A percentile compares a stretch with the other conserved stretches of the same genome.
These are phyloP conservation scores for Trypoxylon attenuatum DNA, from an alignment of 2,888 invertebrate species.

Conservation along the genomic window DNA sequence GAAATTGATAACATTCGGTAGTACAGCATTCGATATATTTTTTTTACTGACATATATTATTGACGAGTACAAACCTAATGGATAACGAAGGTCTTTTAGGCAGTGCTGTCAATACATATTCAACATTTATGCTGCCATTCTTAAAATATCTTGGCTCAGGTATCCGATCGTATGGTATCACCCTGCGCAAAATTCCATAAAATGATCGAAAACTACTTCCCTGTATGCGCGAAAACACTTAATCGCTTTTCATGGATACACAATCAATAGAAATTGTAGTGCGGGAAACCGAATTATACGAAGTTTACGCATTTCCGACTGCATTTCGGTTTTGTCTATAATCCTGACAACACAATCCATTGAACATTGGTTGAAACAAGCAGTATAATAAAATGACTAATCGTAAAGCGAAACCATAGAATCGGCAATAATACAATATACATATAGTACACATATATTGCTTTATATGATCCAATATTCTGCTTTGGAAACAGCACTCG, in stretches of 20 bases:
- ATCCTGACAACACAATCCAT: no score
- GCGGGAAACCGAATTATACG: not conserved
- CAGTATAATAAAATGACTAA: no score
- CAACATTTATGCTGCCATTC: not conserved
- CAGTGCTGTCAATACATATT: not conserved
- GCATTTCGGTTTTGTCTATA: no score
- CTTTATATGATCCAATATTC: no score
- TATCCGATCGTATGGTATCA: conserved; percentile 24
- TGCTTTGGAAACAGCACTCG: no score
- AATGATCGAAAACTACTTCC: not conserved
- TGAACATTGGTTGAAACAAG: no score
- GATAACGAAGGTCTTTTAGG: conserved; percentile 30
- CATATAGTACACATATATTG: no score
- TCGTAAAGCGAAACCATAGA: no score
- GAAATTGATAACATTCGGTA: no score
- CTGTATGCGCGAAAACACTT: not conserved
- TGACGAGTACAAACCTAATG: conserved; percentile 28
- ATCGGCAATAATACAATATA: no score
- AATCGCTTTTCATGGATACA: not conserved
- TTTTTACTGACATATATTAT: no score
- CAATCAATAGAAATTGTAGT: not conserved
- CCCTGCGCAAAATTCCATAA: conserved; percentile 15
- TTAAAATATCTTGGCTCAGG: conserved; percentile 22
- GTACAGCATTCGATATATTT: no score
- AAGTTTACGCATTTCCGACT: not conserved